These are phyloP conservation scores for Gadus macrocephalus DNA, from an alignment of 2,113 vertebrate genomes.

Conservation along the genomic window DNA sequence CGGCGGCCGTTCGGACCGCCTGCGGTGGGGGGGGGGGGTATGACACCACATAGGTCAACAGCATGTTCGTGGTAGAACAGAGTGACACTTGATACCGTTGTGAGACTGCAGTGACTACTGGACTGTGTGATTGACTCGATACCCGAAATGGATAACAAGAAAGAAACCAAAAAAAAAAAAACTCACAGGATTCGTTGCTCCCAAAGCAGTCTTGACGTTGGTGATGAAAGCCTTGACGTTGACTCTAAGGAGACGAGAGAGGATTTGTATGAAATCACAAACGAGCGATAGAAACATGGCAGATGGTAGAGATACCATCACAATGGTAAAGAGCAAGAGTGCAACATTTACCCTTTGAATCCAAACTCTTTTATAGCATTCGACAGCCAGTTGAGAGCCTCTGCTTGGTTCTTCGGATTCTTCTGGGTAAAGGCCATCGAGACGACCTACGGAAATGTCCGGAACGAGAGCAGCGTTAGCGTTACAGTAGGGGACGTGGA, in stretches of 20 bases:
- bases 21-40: not conserved
- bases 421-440: constrained; percentile 85
- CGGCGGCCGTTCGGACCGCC: constrained; percentile 84
- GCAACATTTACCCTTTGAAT: constrained; percentile 76
- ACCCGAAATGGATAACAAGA: not conserved
- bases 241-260: constrained; percentile 62
- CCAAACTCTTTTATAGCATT: constrained; percentile 91
- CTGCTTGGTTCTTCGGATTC: constrained; percentile 91
- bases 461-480: not conserved
- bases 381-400: constrained; percentile 86
- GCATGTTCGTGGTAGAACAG: not conserved
- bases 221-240: constrained; percentile 90
- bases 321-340: not conserved
- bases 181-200: constrained; percentile 80
- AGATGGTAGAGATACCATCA: not conserved
- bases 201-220: constrained; percentile 87
- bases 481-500: not conserved
- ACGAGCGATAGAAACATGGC: not conserved
- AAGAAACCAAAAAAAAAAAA: not conserved
- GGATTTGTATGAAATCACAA: not conserved
- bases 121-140: not conserved
- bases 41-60: not conserved
- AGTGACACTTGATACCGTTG: not conserved
- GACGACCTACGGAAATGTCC: constrained; percentile 70
- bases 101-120: not conserved